Percentiles rank a stretch among this genome's conserved stretches.
Evolutionary conservation across 2,888 invertebrate genomes (phyloP).

Genomic region (Epirrhoe alternata): DNA sequence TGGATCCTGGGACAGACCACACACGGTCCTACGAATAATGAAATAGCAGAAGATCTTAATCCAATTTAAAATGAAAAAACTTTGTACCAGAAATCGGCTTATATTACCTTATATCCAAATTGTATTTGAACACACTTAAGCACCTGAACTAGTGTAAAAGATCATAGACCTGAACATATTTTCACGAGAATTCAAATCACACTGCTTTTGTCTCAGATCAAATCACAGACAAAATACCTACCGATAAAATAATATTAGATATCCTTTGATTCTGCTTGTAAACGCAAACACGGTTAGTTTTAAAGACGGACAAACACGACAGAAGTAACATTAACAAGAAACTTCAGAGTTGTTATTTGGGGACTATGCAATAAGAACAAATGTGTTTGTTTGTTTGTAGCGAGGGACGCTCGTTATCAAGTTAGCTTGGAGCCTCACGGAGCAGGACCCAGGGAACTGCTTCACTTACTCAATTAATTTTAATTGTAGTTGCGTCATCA

Average conservation of each 20-base stretch:
- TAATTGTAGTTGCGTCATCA: neutral
- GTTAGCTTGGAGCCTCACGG: neutral
- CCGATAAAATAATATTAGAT: too few relatives aligned
- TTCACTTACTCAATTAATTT: neutral
- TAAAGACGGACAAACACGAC: neutral
- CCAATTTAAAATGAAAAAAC: neutral
- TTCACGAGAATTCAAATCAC: too few relatives aligned
- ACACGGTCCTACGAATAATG: neutral
- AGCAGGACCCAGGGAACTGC: neutral
- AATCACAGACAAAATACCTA: too few relatives aligned
- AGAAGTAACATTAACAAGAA: constrained; percentile 7
- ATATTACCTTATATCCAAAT: too few relatives aligned
- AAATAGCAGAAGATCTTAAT: neutral
- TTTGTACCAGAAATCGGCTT: neutral
- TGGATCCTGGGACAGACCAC: constrained; percentile 7
- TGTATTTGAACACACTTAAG: too few relatives aligned
- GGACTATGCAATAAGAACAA: constrained; percentile 17
- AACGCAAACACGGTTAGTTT: neutral
- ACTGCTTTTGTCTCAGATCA: too few relatives aligned
- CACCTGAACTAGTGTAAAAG: too few relatives aligned
- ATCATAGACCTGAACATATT: too few relatives aligned
- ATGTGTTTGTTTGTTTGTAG: constrained; percentile 28
- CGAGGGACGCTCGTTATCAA: neutral
- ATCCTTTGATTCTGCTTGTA: neutral
- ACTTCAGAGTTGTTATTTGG: neutral